Evolutionary conservation across 2,888 invertebrate genomes (phyloP).

Genomic region (Tenthredo amoena): DNA sequence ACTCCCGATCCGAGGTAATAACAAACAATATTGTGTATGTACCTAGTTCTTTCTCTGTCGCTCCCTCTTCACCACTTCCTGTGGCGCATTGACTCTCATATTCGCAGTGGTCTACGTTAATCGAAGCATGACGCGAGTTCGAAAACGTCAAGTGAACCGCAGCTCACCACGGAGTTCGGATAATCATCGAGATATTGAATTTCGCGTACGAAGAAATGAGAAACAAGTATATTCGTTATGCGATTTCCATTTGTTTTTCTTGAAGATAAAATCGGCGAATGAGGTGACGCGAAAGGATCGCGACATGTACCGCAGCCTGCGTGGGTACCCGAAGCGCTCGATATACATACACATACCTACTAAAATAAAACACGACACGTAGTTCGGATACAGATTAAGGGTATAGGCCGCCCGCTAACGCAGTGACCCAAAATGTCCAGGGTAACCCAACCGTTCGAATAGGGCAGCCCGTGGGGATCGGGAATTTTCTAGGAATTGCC

Average conservation of each 20-base stretch:
- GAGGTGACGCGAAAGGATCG: neutral
- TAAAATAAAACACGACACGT: neutral
- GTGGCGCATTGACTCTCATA: constrained; percentile 20
- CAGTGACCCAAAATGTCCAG: neutral
- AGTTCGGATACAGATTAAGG: neutral
- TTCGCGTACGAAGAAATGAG: neutral
- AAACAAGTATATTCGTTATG: neutral
- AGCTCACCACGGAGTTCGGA: neutral
- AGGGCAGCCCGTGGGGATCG: neutral
- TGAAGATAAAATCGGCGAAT: neutral
- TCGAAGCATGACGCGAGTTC: constrained; percentile 12
- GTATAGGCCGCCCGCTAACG: neutral
- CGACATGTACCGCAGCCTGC: neutral
- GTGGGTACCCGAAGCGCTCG: neutral
- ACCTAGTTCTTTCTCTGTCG: neutral
- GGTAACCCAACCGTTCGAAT: constrained; percentile 14
- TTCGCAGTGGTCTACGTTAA: constrained; percentile 9
- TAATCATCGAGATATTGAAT: constrained; percentile 8
- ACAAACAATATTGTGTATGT: neutral
- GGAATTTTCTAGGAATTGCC: constrained; percentile 33
- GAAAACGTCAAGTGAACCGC: constrained; percentile 6
- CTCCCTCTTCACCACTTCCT: neutral
- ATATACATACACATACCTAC: too few species aligned
- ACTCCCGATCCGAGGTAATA: neutral
- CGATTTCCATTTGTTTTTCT: neutral